A percentile compares a stretch with the other conserved stretches of the same genome.
Conservation (phyloP, 2,797 vertebrate genomes). For the Alauda arvensis region DNA sequence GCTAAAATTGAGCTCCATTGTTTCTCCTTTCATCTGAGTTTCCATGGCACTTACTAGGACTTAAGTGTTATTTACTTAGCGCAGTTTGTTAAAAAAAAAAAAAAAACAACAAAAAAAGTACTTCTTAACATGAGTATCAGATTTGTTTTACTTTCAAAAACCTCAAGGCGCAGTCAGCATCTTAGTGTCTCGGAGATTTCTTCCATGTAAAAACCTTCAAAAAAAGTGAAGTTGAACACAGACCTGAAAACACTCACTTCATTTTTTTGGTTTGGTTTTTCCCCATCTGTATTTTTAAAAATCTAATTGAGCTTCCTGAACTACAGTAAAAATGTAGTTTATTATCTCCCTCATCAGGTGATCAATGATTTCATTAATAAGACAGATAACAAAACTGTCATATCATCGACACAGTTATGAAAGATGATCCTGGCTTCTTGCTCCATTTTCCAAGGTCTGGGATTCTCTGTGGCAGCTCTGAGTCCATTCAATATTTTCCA, state of each 20-base stretch:
- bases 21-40: conserved; percentile 48
- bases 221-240: conserved; percentile 52
- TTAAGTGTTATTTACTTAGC: conserved; percentile 46
- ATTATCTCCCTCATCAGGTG: conserved; percentile 97
- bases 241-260: conserved; percentile 1
- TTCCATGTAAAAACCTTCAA: background rate
- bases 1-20: conserved; percentile 44
- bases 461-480: conserved; percentile 79
- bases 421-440: conserved; percentile 87
- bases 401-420: conserved; percentile 89
- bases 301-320: conserved; percentile 69
- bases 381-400: conserved; percentile 96
- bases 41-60: conserved; percentile 30
- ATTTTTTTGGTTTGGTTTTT: conserved; percentile 22
- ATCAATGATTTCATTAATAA: conserved; percentile 99
- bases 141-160: conserved; percentile 11
- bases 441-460: conserved; percentile 83
- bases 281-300: conserved; percentile 51
- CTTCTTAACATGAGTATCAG: background rate
- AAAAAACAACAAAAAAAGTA: background rate
- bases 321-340: conserved; percentile 79
- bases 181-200: background rate
- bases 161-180: background rate
- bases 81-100: background rate
- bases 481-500: conserved; percentile 87